A percentile compares a stretch with the other conserved stretches of the same genome.
These are phyloP conservation scores for Pollenia labialis DNA, from an alignment of 2,888 invertebrate species.

Conservation along the genomic window DNA sequence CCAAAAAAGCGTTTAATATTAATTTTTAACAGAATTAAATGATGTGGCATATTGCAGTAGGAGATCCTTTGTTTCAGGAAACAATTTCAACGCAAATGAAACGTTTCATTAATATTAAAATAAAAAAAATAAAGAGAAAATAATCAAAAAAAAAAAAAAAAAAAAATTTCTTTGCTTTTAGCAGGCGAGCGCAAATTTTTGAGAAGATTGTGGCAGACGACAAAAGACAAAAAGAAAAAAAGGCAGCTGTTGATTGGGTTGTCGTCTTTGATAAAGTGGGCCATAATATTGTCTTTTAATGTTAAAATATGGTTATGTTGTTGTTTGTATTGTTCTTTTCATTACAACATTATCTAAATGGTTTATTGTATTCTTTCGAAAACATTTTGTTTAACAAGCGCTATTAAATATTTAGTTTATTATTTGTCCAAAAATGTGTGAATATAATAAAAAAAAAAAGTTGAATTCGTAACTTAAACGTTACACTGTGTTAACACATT, in stretches of 20 bases:
- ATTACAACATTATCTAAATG: slow-evolving; percentile 27
- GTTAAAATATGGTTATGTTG: slow-evolving; percentile 35
- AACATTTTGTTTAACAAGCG: slow-evolving; percentile 62
- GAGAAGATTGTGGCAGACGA: slow-evolving; percentile 11
- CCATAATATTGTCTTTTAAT: slow-evolving; percentile 66
- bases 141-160: slow-evolving; percentile 42
- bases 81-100: slow-evolving; percentile 55
- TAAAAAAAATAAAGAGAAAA: background rate
- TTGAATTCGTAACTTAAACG: slow-evolving; percentile 8
- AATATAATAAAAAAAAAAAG: background rate
- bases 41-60: slow-evolving; percentile 58
- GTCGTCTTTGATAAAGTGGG: slow-evolving; percentile 62
- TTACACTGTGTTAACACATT: slow-evolving; percentile 18
- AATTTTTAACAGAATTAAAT: slow-evolving; percentile 66
- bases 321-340: slow-evolving; percentile 11
- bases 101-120: slow-evolving; percentile 39
- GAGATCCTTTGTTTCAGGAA: slow-evolving; percentile 42
- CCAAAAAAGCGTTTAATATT: slow-evolving; percentile 26
- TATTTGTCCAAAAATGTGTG: background rate
- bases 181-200: background rate
- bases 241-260: slow-evolving; percentile 69
- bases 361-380: slow-evolving; percentile 46
- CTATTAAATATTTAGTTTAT: slow-evolving; percentile 62
- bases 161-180: slow-evolving; percentile 26
- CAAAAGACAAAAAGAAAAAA: slow-evolving; percentile 21